Percentiles rank a stretch among this genome's conserved stretches.
Conservation (phyloP, 2,888 invertebrate genomes). For the Dinocampus coccinellae region DNA sequence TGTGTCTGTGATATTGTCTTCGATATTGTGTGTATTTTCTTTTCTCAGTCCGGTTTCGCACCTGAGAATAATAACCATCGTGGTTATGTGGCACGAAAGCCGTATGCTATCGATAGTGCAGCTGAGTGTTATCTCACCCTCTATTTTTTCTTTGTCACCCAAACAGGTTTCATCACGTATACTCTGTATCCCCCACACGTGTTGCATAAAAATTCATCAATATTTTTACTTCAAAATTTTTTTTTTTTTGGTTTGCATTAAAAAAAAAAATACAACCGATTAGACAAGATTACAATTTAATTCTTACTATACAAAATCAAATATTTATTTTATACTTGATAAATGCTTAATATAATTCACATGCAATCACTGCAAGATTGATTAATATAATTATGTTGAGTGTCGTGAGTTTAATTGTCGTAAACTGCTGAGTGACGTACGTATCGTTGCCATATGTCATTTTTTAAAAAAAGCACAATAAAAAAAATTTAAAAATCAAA, state of each 20-base stretch:
- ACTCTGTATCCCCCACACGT: neutral
- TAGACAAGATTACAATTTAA: neutral
- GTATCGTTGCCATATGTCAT: conserved; percentile 24
- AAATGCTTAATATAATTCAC: too few relatives aligned
- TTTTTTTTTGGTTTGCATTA: too few relatives aligned
- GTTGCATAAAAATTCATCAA: neutral
- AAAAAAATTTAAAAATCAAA: neutral
- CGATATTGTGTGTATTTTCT: conserved; percentile 1
- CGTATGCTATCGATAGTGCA: conserved; percentile 4
- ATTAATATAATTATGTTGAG: conserved; percentile 53
- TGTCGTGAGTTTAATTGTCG: conserved; percentile 55
- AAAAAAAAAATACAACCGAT: neutral
- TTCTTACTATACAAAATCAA: too few relatives aligned
- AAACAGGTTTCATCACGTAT: conserved; percentile 23
- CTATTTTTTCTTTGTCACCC: conserved; percentile 15
- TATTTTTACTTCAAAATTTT: neutral
- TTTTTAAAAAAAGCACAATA: neutral
- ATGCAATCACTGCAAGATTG: too few relatives aligned
- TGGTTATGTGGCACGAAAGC: conserved; percentile 1
- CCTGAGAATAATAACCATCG: conserved; percentile 30
- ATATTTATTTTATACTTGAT: too few relatives aligned
- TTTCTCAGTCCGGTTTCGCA: conserved; percentile 28
- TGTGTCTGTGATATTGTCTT: conserved; percentile 7
- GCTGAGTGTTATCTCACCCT: conserved; percentile 19
- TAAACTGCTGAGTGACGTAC: conserved; percentile 46